Conservation (phyloP, 2,888 invertebrate species). For the Melinaea menophilus region DNA sequence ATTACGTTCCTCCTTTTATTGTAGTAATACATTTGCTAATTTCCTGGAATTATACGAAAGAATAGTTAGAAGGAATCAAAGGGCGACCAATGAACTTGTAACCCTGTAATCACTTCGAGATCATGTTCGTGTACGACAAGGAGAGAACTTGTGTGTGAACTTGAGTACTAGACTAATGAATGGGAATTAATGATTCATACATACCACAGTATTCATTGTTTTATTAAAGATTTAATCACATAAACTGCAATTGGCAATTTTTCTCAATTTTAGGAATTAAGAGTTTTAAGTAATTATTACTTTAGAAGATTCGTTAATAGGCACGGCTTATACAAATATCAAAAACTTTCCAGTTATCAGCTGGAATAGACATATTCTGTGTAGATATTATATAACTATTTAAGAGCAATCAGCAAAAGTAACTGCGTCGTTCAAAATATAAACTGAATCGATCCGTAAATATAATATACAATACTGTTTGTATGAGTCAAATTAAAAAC, state of each 20-base stretch:
- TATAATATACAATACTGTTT: slow-evolving; percentile 11
- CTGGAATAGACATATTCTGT: no score
- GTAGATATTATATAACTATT: no score
- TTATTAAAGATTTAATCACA: no score
- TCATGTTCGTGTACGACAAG: slow-evolving; percentile 28
- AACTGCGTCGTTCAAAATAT: not conserved
- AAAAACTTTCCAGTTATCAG: no score
- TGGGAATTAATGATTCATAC: no score
- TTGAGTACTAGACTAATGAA: not conserved
- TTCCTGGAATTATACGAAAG: slow-evolving; percentile 4
- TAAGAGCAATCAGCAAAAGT: not conserved
- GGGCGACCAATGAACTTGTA: slow-evolving; percentile 30
- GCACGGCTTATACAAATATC: no score
- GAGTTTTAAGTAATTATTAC: no score
- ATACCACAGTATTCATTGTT: no score
- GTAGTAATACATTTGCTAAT: not conserved
- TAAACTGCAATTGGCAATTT: no score
- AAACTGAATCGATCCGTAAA: not conserved
- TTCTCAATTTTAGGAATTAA: no score
- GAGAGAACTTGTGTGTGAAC: slow-evolving; percentile 6
- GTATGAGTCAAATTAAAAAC: slow-evolving; percentile 22
- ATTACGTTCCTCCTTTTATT: not conserved
- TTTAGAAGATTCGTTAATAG: no score
- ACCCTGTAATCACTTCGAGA: slow-evolving; percentile 28
- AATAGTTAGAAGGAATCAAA: slow-evolving; percentile 21